A percentile compares a stretch with the other conserved stretches of the same genome.
These are phyloP conservation scores for Tenebrio molitor DNA, from an alignment of 1,140 invertebrate species.

Conservation along the genomic window DNA sequence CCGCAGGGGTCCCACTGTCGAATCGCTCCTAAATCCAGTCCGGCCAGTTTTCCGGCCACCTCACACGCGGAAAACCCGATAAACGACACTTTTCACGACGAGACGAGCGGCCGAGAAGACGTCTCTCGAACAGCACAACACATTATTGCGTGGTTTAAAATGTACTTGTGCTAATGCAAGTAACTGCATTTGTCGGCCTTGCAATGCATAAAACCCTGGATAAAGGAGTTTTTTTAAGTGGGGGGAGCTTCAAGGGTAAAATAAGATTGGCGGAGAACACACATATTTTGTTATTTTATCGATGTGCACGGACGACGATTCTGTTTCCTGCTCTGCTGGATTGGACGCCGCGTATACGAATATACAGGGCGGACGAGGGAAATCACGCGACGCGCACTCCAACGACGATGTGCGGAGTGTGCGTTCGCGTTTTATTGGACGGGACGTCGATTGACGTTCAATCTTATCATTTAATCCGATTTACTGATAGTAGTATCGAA, in stretches of 20 bases:
- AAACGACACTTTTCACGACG: constrained; percentile 4
- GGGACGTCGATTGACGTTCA: no score
- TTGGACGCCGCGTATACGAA: no score
- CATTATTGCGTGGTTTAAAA: constrained; percentile 42
- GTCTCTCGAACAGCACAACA: constrained; percentile 37
- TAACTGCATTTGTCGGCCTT: constrained; percentile 56
- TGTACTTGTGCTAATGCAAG: constrained; percentile 45
- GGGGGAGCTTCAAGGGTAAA: constrained; percentile 61
- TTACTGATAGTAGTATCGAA: no score
- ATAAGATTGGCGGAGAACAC: constrained; percentile 49
- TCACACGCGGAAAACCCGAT: no score
- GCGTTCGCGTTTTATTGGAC: no score
- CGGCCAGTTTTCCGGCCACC: constrained; percentile 14
- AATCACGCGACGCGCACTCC: no score
- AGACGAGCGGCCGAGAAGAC: constrained; percentile 17
- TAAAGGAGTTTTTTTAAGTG: constrained; percentile 59
- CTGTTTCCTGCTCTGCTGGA: constrained; percentile 17
- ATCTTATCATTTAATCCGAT: no score
- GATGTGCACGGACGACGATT: constrained; percentile 6
- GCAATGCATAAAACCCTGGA: constrained; percentile 59
- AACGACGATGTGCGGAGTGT: no score
- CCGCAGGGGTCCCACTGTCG: background rate
- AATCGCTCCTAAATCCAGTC: constrained; percentile 4
- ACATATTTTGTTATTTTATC: constrained; percentile 48
- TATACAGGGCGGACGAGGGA: background rate